phyloP scores from a whole-genome alignment of 2,113 vertebrate genomes.

The Marmota monax region DNA sequence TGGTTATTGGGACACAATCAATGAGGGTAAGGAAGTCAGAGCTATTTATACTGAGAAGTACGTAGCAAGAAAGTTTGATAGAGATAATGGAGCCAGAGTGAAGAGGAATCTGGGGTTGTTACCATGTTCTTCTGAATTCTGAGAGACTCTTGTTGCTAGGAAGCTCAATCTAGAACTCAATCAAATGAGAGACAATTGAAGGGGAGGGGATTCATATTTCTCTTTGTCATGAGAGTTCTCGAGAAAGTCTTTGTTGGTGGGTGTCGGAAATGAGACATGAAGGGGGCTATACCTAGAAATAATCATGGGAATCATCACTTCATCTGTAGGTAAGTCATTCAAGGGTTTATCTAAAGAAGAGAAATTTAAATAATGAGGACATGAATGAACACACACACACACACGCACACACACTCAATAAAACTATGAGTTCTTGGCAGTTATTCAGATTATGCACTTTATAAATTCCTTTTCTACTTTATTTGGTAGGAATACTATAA shows the following conservation, averaged over 20 bases:
- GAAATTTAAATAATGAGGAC: not conserved
- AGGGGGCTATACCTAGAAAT: not conserved
- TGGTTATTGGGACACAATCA: not conserved
- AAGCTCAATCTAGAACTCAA: no score
- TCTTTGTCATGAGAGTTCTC: slow-evolving; percentile 16
- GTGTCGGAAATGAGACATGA: not conserved
- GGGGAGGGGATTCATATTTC: not conserved
- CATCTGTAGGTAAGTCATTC: slow-evolving; percentile 25
- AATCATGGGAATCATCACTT: not conserved
- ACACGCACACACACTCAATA: no score
- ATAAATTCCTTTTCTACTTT: not conserved
- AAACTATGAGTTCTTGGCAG: not conserved
- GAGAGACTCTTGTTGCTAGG: no score
- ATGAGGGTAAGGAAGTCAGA: not conserved
- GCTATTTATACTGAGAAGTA: no score
- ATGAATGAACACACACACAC: not conserved
- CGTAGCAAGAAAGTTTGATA: not conserved
- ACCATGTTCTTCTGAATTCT: no score
- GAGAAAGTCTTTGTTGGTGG: not conserved
- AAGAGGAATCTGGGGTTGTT: not conserved
- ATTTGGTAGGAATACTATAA: not conserved
- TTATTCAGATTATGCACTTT: not conserved
- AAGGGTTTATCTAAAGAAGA: not conserved
- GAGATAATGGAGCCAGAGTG: not conserved
- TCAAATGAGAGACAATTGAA: not conserved